These are phyloP conservation scores for Microplitis demolitor DNA, from an alignment of 1,140 invertebrate species.

Conservation along the genomic window DNA sequence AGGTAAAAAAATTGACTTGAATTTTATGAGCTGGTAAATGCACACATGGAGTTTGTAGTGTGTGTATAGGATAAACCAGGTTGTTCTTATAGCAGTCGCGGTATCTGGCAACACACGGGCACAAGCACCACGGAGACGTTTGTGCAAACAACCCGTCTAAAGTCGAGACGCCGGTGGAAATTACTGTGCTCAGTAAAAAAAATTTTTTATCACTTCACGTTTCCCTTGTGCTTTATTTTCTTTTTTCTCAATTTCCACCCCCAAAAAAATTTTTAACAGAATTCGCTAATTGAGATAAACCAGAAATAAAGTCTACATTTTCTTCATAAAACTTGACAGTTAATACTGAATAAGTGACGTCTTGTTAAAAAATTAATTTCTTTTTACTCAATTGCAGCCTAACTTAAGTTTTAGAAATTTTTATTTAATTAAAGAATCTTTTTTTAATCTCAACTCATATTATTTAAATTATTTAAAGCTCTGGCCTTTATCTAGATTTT, in stretches of 20 bases:
- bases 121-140: background rate
- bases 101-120: background rate
- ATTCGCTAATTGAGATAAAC: background rate
- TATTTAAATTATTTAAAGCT: background rate
- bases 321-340: background rate
- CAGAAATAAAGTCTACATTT: background rate
- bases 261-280: background rate
- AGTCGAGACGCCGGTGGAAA: background rate
- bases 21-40: background rate
- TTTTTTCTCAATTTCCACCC: background rate
- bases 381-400: background rate
- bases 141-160: constrained; percentile 13
- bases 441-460: too few species aligned
- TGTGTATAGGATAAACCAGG: background rate
- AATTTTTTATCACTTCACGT: background rate
- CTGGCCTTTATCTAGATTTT: background rate
- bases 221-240: background rate
- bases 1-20: background rate
- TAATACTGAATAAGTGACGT: background rate
- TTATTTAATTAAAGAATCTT: too few species aligned
- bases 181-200: background rate
- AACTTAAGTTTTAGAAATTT: too few species aligned
- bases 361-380: background rate
- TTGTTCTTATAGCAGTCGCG: background rate
- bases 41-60: too few species aligned